Evolutionary conservation across 2,888 invertebrate species (phyloP), one percentile per base, ranked within the genome.

Genomic region (Drosophila mimica): DNA sequence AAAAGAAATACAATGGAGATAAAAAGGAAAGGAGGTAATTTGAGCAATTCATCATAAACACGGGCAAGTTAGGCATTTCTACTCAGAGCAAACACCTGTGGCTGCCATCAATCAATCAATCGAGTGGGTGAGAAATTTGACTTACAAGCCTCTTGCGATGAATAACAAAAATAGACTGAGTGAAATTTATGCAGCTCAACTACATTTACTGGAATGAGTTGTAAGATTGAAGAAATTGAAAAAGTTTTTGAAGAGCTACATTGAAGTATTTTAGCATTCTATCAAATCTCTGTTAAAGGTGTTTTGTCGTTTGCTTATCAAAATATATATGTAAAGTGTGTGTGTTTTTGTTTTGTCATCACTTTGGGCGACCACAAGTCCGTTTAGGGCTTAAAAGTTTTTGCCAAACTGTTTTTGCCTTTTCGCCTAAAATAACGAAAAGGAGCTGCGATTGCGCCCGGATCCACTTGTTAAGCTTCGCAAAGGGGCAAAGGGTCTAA

Each of bases 11-110:
- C 71, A 81, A 83, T 73, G 77, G 4, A 30, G 8, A n/a, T n/a
- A 65, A 5, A 25, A 15, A 9, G 34, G 36, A 25, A 36, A 28
- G 25, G 34, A 1, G 25, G 48, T 17, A 20, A 65, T 69, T 76
- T 57, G 66, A 70, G 83, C 81, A 84, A 85, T 85, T 82, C 81
- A 86, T 85, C 86, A 85, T 79, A 76, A 57, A 65, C 71, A 74
- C 59, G n/a, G 38, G 52, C 65, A 70, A 43, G 58, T 67, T 34
- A 28, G 60, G 60, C 57, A 60, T 65, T 25, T 46, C 38, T 60
- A 43, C 38, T 57, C 15, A 59, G n/a, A 36, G 70, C 59, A 70
- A 59, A 75, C 83, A 83, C 83, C 83, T 83, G 84, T 81, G 85
- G 85, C 84, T 83, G 43, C 52, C 61, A 78, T 78, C 75, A 74